Evolutionary conservation across 2,797 vertebrate species (phyloP), one percentile per base, ranked within the genome.

Genomic region (Melanotaenia trifasciata): DNA sequence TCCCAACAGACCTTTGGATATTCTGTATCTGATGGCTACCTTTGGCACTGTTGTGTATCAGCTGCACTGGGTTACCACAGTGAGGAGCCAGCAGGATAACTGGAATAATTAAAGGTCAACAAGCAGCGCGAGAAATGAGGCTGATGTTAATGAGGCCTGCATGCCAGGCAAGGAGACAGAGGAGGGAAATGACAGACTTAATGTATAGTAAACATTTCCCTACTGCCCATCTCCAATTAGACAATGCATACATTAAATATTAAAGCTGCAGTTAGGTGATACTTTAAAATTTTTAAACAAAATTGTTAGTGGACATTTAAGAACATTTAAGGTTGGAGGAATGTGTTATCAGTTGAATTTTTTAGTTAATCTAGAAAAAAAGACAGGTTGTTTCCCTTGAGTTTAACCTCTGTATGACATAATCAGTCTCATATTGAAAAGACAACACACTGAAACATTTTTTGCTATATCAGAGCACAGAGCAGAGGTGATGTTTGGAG

Each of bases 51-150:
- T 84, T 85, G 88, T 87, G 85, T 89, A 89, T 83, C 70, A 64
- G 70, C 58, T 72, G 74, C 70, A 62, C 66, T 80, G 84, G 85
- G 72, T 91, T 83, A 87, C 92, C 92, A 90, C 88, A 64, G 92
- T 71, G 87, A 90, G 79, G 75, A 91, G 85, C 84, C 94, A 95
- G 94, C 93, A 87, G 94, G 94, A 91, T 92, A 89, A 87, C 92
- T 87, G 87, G 82, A 91, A 91, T 94, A 95, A 94, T 95, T 94
- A 94, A 95, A 95, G 93, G 94, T 94, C 94, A 95, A 90, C 88
- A 86, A 93, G 85, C 87, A 40, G 88, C 79, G 76, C 81, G 43
- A 83, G 85, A 92, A 88, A 88, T 70, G 85, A 86, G 80, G 79
- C 78, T 80, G 45, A 67, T 79, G 83, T 84, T 94, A 94, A 95